A percentile compares a stretch with the other conserved stretches of the same genome.
These are phyloP conservation scores for Eupithecia centaureata DNA, from an alignment of 2,888 invertebrate species.

Conservation along the genomic window DNA sequence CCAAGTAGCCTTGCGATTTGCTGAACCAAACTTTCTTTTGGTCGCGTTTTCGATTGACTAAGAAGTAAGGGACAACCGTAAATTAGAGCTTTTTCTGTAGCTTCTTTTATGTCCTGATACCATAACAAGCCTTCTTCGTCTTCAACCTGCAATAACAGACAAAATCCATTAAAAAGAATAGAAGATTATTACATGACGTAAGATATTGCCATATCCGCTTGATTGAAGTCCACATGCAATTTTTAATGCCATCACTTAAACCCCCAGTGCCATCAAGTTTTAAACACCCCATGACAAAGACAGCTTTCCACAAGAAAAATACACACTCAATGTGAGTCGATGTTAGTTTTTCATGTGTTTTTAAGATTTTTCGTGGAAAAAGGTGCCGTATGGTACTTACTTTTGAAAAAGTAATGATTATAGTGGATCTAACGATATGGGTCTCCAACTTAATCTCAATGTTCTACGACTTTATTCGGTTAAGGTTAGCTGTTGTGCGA, in stretches of 20 bases:
- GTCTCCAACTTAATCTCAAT: neutral
- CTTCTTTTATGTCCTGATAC: constrained; percentile 26
- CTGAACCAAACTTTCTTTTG: constrained; percentile 17
- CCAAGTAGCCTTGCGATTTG: constrained; percentile 24
- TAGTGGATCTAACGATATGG: neutral
- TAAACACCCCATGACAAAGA: neutral
- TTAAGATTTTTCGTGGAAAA: too few relatives aligned
- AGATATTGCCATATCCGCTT: too few relatives aligned
- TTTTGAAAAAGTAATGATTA: too few relatives aligned
- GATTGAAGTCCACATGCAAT: too few relatives aligned
- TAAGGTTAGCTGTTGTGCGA: neutral
- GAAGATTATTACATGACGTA: neutral
- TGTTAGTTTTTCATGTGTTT: too few relatives aligned
- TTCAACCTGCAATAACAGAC: constrained; percentile 13
- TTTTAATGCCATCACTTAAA: too few relatives aligned
- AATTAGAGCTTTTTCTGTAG: constrained; percentile 15
- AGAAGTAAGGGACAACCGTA: constrained; percentile 21
- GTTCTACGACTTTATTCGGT: neutral
- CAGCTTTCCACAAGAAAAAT: neutral
- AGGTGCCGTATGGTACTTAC: too few relatives aligned
- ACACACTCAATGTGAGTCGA: neutral
- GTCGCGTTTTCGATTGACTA: constrained; percentile 16
- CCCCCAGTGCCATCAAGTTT: too few relatives aligned
- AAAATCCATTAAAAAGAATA: neutral
- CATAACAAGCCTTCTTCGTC: constrained; percentile 22